Evolutionary conservation across 1,140 invertebrate species (phyloP), one percentile per base, ranked within the genome.

Genomic region (Ceratina japonica): DNA sequence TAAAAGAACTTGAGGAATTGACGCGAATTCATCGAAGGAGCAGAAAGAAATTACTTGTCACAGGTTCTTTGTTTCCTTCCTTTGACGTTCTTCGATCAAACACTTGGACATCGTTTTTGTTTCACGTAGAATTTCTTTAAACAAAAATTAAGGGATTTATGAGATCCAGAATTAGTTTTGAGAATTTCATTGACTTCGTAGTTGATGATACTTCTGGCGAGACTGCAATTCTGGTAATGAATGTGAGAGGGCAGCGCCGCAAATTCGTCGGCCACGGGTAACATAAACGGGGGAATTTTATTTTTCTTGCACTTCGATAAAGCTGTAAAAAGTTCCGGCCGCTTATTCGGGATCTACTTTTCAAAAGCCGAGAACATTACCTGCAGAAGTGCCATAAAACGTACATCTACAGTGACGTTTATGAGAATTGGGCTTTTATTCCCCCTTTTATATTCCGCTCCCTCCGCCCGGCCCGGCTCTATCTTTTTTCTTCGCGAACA

Each of bases 361-460:
- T 52, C 75, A 69, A 71, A 79, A 79, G 71, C 61, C 62, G 15
- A 37, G 71, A 73, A 59, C 62, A 73, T 79, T 79, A 66, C 71
- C 62, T 10, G 37, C 49, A 52, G 61, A 74, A 73, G 61, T 64
- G 70, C 75, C 63, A 64, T 78, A 74, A 79, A 79, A 74, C 70
- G 70, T 66, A 79, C 71, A 71, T 79, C 71, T 37, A 73, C 71
- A 73, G 63, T 65, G 77, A 74, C 77, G 71, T 79, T 79, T 79
- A 79, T 79, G 77, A 73, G 71, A 79, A 79, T 79, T 58, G 70
- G 58, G 52, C 70, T 74, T 79, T 79, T 74, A 79, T 51, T 66
- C 62, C 15, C 4, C 71, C 56, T 79, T 79, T 79, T 78, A 78
- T 72, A 78, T 71, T 63, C 61, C 15, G 37, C 13, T 74, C 37